These are phyloP conservation scores for Antennarius maculatus DNA, from an alignment of 2,797 vertebrate species.

Conservation along the genomic window DNA sequence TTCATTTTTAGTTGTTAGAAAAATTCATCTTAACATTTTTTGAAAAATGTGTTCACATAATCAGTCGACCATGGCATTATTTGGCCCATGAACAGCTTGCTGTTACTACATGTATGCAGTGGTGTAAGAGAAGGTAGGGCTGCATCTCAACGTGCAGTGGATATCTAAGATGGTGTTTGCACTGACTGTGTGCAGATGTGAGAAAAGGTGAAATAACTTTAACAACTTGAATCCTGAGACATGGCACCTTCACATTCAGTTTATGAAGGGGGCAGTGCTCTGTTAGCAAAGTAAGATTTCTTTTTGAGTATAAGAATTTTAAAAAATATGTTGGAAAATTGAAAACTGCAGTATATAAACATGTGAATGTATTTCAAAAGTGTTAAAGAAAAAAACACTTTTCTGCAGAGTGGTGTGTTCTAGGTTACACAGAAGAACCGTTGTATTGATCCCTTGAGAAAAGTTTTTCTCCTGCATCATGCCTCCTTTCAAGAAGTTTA, in stretches of 20 bases:
- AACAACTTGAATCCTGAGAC: slow-evolving; percentile 16
- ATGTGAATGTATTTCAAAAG: slow-evolving; percentile 27
- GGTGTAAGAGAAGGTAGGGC: background rate
- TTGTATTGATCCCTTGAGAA: slow-evolving; percentile 52
- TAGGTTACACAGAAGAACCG: slow-evolving; percentile 41
- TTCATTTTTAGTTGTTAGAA: slow-evolving; percentile 14
- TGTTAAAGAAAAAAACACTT: slow-evolving; percentile 20
- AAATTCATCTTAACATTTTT: slow-evolving; percentile 3
- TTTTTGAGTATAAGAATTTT: slow-evolving; percentile 10
- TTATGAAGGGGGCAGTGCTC: slow-evolving; percentile 7
- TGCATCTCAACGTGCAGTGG: background rate
- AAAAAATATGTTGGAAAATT: slow-evolving; percentile 10
- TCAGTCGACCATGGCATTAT: slow-evolving; percentile 8
- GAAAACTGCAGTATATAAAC: slow-evolving; percentile 17
- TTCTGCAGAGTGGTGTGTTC: slow-evolving; percentile 34
- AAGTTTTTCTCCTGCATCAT: slow-evolving; percentile 38
- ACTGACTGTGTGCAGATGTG: background rate
- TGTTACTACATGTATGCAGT: background rate
- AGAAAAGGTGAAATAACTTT: background rate
- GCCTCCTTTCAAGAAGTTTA: slow-evolving; percentile 43
- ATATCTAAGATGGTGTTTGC: background rate
- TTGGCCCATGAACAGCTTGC: background rate
- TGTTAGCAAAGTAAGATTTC: background rate
- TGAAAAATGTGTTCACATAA: background rate
- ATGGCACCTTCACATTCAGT: background rate